Conservation (phyloP, 2,888 invertebrate species). For the Caenorhabditis japonica region DNA sequence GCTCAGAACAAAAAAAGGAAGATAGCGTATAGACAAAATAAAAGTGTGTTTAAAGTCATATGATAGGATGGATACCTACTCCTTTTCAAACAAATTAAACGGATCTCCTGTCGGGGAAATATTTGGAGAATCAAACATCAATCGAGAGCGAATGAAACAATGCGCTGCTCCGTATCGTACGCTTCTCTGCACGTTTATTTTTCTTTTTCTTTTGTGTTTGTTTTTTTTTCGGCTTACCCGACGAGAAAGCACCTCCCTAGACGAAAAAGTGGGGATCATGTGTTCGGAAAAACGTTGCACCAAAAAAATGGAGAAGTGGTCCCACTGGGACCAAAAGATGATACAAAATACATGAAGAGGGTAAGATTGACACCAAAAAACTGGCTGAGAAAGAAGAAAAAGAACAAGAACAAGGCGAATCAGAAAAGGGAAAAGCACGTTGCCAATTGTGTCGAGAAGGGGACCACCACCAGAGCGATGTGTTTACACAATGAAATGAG, state of each 20-base stretch:
- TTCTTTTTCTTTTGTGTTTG: constrained; percentile 11
- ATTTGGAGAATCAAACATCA: constrained; percentile 50
- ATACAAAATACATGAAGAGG: constrained; percentile 30
- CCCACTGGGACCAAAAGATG: constrained; percentile 33
- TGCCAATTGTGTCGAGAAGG: constrained; percentile 37
- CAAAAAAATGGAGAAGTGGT: constrained; percentile 3
- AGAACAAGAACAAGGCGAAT: constrained; percentile 22
- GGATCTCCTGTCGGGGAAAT: no score
- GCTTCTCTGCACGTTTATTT: constrained; percentile 13
- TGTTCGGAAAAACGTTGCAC: constrained; percentile 27
- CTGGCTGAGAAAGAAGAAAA: constrained; percentile 7
- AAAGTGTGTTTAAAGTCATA: neutral
- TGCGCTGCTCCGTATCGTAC: constrained; percentile 34
- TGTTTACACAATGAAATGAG: constrained; percentile 50
- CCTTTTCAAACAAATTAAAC: neutral
- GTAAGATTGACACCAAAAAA: constrained; percentile 26
- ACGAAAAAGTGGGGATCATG: constrained; percentile 16
- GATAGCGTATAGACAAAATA: no score
- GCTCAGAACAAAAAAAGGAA: no score
- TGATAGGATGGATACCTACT: neutral
- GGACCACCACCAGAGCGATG: constrained; percentile 30
- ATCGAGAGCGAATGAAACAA: constrained; percentile 44
- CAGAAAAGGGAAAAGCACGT: constrained; percentile 28
- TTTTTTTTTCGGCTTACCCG: constrained; percentile 45
- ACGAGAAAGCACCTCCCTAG: constrained; percentile 25